Evolutionary conservation across 2,113 vertebrate genomes (phyloP).

Genomic region (Numenius arquata): DNA sequence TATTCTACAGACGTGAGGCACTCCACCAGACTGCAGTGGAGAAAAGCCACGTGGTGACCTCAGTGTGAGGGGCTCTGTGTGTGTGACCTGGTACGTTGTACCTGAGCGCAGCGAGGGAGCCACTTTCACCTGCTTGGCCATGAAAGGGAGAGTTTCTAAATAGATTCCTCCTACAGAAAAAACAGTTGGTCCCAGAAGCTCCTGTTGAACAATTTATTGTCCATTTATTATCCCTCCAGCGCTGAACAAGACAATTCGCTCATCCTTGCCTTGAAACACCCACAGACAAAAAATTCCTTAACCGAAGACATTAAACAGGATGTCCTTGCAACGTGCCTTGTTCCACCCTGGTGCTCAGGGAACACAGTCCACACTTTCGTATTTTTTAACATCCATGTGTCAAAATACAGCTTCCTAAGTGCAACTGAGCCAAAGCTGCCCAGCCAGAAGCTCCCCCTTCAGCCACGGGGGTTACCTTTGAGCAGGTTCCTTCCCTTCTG

Average conservation of each 20-base stretch:
- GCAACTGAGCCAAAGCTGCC: not conserved
- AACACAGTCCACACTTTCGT: accelerated
- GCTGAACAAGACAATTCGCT: not conserved
- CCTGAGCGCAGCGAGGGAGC: not conserved
- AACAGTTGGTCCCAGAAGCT: not conserved
- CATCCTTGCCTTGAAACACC: not conserved
- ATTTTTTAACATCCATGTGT: accelerated
- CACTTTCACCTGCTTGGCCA: not conserved
- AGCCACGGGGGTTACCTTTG: accelerated
- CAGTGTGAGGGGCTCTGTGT: not conserved
- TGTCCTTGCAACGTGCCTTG: accelerated
- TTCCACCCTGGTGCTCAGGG: not conserved
- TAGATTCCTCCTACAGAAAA: not conserved
- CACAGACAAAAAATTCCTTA: not conserved
- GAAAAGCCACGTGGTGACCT: too few relatives aligned
- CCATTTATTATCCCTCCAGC: not conserved
- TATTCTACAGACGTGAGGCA: not conserved
- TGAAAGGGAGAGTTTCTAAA: not conserved
- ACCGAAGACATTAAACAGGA: accelerated
- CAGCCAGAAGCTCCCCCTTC: not conserved
- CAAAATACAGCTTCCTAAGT: not conserved
- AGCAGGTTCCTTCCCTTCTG: not conserved
- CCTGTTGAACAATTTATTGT: not conserved
- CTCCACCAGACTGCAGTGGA: too few relatives aligned
- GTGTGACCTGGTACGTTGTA: accelerated